Conservation (phyloP, 2,888 invertebrate genomes). For the Caenorhabditis auriculariae region DNA sequence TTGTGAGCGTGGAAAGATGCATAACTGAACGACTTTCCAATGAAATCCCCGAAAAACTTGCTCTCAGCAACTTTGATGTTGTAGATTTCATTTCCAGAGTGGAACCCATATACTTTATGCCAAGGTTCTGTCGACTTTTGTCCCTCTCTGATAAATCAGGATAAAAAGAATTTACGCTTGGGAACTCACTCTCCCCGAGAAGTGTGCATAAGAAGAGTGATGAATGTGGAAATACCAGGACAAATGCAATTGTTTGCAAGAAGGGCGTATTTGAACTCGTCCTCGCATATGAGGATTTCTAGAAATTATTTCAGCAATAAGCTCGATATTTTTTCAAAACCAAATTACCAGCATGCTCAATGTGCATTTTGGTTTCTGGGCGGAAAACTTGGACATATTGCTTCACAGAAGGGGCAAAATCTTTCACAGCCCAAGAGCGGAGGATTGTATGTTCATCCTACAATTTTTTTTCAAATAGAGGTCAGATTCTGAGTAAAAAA, state of each 20-base stretch:
- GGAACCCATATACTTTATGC: slow-evolving; percentile 96
- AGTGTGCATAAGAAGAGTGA: slow-evolving; percentile 90
- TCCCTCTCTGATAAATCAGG: slow-evolving; percentile 76
- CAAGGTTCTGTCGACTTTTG: slow-evolving; percentile 94
- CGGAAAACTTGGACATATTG: slow-evolving; percentile 98
- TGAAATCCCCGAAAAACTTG: slow-evolving; percentile 96
- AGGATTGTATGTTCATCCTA: slow-evolving; percentile 78
- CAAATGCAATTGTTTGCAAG: slow-evolving; percentile 97
- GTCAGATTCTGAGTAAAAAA: too few species aligned
- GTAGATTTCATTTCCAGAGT: slow-evolving; percentile 98
- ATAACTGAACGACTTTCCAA: slow-evolving; percentile 98
- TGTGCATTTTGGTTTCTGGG: slow-evolving; percentile 96
- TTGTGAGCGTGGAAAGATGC: slow-evolving; percentile 98
- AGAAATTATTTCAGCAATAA: slow-evolving; percentile 37
- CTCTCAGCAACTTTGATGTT: slow-evolving; percentile 74
- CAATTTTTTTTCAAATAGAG: too few species aligned
- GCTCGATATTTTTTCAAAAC: neutral
- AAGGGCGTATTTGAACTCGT: slow-evolving; percentile 96
- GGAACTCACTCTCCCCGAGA: slow-evolving; percentile 90
- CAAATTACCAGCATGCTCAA: slow-evolving; percentile 86
- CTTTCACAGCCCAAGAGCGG: slow-evolving; percentile 95
- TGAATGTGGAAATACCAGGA: slow-evolving; percentile 93
- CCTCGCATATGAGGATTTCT: slow-evolving; percentile 96
- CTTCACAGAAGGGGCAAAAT: slow-evolving; percentile 91
- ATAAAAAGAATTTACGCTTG: neutral